phyloP scores from a whole-genome alignment of 2,113 vertebrate species.

The Odontophorus gujanensis region DNA sequence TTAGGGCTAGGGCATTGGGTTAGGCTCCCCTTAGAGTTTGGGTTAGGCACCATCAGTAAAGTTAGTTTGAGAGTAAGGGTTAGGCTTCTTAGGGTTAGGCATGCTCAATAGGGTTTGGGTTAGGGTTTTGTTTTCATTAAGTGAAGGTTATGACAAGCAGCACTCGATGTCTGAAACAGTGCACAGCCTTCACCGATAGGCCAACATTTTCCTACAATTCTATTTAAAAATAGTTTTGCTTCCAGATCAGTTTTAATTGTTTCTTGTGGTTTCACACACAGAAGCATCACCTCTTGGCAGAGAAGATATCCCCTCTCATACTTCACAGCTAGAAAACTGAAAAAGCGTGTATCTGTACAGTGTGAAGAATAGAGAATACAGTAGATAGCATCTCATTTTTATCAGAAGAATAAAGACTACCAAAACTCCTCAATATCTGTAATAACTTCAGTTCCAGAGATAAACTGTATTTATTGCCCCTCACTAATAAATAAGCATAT shows the following conservation, averaged over 20 bases:
- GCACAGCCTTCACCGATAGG: not conserved
- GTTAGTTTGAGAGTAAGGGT: too few species aligned
- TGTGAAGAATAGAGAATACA: not conserved
- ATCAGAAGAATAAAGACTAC: too few species aligned
- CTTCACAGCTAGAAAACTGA: not conserved
- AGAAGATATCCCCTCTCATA: not conserved
- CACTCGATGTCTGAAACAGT: not conserved
- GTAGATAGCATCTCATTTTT: not conserved
- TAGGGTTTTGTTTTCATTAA: not conserved
- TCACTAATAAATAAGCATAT: not conserved
- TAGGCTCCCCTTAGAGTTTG: too few species aligned
- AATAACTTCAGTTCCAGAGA: not conserved
- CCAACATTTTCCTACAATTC: not conserved
- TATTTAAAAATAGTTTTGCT: not conserved
- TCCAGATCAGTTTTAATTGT: not conserved
- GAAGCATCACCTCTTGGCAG: not conserved
- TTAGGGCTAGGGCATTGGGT: too few species aligned
- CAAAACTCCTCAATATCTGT: too few species aligned
- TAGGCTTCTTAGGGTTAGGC: too few species aligned
- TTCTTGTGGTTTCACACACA: not conserved
- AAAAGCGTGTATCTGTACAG: not conserved
- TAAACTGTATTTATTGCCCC: not conserved
- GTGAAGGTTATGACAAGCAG: too few species aligned
- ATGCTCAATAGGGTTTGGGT: too few species aligned
- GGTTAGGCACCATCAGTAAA: too few species aligned